Evolutionary conservation across 2,888 invertebrate species (phyloP).

Genomic region (Agrochola litura): DNA sequence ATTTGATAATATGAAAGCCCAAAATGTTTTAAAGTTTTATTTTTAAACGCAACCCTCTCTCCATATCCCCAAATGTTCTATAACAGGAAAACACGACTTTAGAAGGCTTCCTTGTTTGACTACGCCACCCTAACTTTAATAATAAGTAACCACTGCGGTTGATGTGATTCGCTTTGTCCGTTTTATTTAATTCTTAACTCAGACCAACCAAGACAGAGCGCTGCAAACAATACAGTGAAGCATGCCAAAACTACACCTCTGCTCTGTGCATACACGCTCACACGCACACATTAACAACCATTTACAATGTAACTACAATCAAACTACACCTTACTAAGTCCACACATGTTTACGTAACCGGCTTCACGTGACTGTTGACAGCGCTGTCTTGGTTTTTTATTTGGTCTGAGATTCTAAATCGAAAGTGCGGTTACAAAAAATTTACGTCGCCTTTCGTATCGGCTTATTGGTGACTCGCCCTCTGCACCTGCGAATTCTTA

Average conservation of each 20-base stretch:
- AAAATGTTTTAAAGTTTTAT: background rate
- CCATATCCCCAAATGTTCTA: background rate
- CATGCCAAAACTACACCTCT: too few species aligned
- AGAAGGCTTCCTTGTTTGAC: background rate
- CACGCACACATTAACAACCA: too few species aligned
- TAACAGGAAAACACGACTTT: background rate
- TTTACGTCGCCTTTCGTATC: background rate
- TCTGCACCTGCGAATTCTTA: conserved; percentile 17
- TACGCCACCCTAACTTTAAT: background rate
- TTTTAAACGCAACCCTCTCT: background rate
- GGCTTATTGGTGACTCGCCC: too few species aligned
- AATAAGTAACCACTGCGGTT: background rate
- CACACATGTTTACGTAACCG: too few species aligned
- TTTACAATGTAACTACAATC: too few species aligned
- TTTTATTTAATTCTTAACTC: background rate
- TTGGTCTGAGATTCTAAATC: background rate
- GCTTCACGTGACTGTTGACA: too few species aligned
- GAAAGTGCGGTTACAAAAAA: background rate
- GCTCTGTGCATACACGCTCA: too few species aligned
- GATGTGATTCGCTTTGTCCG: background rate
- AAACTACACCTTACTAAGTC: too few species aligned
- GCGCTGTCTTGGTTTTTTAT: too few species aligned
- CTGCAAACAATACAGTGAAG: too few species aligned
- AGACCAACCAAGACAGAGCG: too few species aligned
- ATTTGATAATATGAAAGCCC: background rate